Percentiles rank a stretch among this genome's conserved stretches.
Evolutionary conservation across 2,113 vertebrate genomes (phyloP).

Genomic region (Circaetus cinerascens): DNA sequence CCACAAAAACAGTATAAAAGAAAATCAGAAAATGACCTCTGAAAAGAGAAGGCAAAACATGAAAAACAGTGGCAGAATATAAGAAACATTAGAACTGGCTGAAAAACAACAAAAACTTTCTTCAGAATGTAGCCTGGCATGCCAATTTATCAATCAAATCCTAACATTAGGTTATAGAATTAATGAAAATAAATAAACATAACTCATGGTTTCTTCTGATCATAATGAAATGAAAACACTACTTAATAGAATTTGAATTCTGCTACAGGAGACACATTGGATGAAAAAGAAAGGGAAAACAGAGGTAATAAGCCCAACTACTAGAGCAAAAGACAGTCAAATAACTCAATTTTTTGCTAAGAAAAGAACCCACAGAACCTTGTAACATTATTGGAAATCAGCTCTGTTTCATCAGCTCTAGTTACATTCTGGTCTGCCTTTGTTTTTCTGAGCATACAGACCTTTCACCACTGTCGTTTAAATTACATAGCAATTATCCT

Average conservation of each 20-base stretch:
- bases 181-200: not conserved
- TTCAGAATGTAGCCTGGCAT: not conserved
- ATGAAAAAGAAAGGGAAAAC: not conserved
- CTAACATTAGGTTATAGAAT: not conserved
- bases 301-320: not conserved
- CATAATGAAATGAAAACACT: not conserved
- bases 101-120: not conserved
- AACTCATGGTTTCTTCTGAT: not conserved
- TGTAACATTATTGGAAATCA: not conserved
- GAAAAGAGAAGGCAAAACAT: not conserved
- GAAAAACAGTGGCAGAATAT: not conserved
- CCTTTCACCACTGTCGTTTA: not conserved
- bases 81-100: not conserved
- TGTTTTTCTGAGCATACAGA: not conserved
- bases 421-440: not conserved
- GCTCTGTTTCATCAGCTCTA: not conserved
- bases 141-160: not conserved
- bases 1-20: not conserved
- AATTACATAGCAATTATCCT: not conserved
- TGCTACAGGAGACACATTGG: fast-evolving
- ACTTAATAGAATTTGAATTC: not conserved
- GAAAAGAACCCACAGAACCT: not conserved
- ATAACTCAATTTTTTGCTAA: not conserved
- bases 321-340: not conserved
- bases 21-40: not conserved